Evolutionary conservation across 2,888 invertebrate genomes (phyloP), one percentile per base, ranked within the genome.

Genomic region (Drosophila stalkeri): DNA sequence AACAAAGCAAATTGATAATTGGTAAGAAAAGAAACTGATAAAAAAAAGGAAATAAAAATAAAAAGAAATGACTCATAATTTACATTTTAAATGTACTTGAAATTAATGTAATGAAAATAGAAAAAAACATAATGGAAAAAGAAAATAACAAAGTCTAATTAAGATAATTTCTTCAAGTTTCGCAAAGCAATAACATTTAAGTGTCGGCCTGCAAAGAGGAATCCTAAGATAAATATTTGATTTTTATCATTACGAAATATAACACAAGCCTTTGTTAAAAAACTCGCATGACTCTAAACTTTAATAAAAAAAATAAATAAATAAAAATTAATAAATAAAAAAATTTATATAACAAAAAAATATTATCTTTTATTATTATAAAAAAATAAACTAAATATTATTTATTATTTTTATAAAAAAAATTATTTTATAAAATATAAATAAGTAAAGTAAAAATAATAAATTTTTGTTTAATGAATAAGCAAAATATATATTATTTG

Each of bases 141-240:
- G 2, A 31, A n/a, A n/a, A 11, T 1, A 12, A 5, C 7, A 18
- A 49, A 49, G 18, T 33, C 49, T 12, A 31, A 49, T 49, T 33
- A 18, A 49, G 49, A 49, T 49, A 33, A 49, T 49, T 49, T 49
- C 49, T 31, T n/a, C 49, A 49, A 49, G 12, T 49, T 49, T 49
- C n/a, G 31, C 49, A 49, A 31, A 31, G 18, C 12, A 49, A 49
- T 49, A 31, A 33, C 12, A 47, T 27, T 47, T 47, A 9, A 9
- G 27, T 47, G 47, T 16, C 16, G n/a, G 9, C 12, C 3, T 2
- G 11, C 14, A 31, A n/a, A n/a, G 31, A 31, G 31, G 2, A 6
- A 31, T 11, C n/a, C 11, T n/a, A 31, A n/a, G 0, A 31, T 31
- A n/a, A 31, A 49, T 49, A 31, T 31, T n/a, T 31, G n/a, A 46